These are phyloP conservation scores for Sebastes goodei DNA, from an alignment of 2,797 vertebrate genomes.

Conservation along the genomic window DNA sequence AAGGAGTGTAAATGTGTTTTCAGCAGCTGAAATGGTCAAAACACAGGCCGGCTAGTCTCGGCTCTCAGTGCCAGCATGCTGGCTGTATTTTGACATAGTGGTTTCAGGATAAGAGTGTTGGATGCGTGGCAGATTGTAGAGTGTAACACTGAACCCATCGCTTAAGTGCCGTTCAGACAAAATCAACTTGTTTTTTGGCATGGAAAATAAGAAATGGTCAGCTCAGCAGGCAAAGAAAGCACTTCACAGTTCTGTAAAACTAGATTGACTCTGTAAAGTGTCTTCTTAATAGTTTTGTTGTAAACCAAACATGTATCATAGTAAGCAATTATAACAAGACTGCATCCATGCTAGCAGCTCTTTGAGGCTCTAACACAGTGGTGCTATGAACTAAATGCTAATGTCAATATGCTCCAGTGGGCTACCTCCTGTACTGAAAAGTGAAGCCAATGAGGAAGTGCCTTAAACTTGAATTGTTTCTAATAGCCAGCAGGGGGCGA, in stretches of 20 bases:
- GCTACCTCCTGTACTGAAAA: no score
- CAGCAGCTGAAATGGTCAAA: slow-evolving; percentile 28
- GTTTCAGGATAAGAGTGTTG: slow-evolving; percentile 7
- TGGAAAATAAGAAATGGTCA: neutral
- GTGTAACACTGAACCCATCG: slow-evolving; percentile 13
- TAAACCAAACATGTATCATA: neutral
- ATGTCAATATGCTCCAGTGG: neutral
- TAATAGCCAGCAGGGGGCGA: no score
- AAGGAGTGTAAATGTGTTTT: slow-evolving; percentile 33
- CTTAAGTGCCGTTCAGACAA: neutral
- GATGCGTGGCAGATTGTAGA: slow-evolving; percentile 13
- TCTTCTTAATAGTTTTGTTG: neutral
- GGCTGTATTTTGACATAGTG: slow-evolving; percentile 14
- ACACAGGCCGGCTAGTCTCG: neutral
- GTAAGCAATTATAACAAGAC: neutral
- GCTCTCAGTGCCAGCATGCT: slow-evolving; percentile 3
- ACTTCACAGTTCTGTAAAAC: neutral
- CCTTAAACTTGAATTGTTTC: no score
- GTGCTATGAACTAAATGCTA: neutral
- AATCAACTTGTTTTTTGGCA: slow-evolving; percentile 3
- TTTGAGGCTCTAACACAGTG: neutral
- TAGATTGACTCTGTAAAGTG: slow-evolving; percentile 12
- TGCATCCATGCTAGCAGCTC: neutral
- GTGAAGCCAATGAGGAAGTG: no score
- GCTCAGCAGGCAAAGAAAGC: slow-evolving; percentile 10